Base-by-base conservation (phyloP, 1,140 invertebrate species). In the Hyphantria cunea region DNA sequence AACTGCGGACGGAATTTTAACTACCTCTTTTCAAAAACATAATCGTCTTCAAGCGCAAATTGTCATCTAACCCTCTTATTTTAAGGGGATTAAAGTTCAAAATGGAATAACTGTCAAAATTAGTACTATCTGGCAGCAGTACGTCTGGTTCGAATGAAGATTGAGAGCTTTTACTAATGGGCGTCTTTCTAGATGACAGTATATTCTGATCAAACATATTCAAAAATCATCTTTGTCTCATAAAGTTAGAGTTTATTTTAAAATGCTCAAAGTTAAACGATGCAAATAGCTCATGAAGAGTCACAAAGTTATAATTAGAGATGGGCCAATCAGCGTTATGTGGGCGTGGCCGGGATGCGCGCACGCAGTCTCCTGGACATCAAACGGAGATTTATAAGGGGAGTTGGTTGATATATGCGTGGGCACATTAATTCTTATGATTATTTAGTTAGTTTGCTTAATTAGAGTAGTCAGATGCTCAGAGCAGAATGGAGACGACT, bases 391-490 rank as follows among this genome's bases (percentile, higher is more conserved):
- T 86, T 86, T 86, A 87, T 85, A 86, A 82, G 82, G 70, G 68
- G 77, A 78, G 61, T 58, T 58, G 55, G 25, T 62, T 89, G 84
- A 89, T 70, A 82, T 85, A 89, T 88, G 84, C 56, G 68, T 41
- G 71, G 51, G 75, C 64, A 79, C 86, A 88, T 89, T 89, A 89
- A 89, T 89, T 82, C 82, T 78, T 81, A 87, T 89, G 86, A 89
- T 89, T 87, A 89, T 89, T 85, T 88, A 86, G 85, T 89, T 87
- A 78, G 83, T 82, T 71, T 45, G 69, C 74, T 77, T 86, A 89
- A 88, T 89, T 89, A 81, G 82, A 80, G 68, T 75, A 76, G 85
- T 86, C 84, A 78, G 68, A 71, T 80, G 84, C 68, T 33, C 37
- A 52, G 45, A 64, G 64, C 68, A 67, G 62, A 66, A 69, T 45